Base-by-base conservation (phyloP, 2,888 invertebrate genomes). In the Glyphotaelius pellucidus region DNA sequence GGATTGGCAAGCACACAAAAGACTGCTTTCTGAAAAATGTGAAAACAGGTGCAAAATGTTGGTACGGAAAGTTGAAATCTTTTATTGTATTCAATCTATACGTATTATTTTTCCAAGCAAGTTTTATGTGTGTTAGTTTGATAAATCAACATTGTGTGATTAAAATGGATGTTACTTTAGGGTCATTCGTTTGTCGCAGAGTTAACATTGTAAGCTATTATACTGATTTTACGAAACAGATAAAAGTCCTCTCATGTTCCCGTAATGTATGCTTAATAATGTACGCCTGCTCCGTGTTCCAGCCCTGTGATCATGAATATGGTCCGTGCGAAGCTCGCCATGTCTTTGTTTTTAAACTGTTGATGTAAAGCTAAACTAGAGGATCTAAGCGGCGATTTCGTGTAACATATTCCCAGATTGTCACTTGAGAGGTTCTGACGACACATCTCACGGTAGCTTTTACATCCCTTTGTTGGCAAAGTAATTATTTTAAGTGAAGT, bases 401-500 rank as follows among this genome's bases (percentile, higher is more conserved):
- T 30, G 4, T 38, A 32, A 83, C 83, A 83, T 83, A 83, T 83
- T 83, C 90, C 90, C 90, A 85, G 90, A 90, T 90, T 90, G 90
- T 90, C 90, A 90, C 90, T 90, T 84, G 84, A 85, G 85, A 90
- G 52, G 67, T 67, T 67, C 90, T 90, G 85, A 79, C 79, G 90
- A 79, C 52, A 35, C 84, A 85, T 90, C 81, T 83, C 90, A 38
- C 84, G 85, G 67, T 47, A 85, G 90, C 32, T 90, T 79, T 90
- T 67, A 52, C 84, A 67, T 89, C 91, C 84, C 83, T 91, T 89
- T 91, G 91, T 91, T 91, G 89, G 84, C 83, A 52, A 84, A 89
- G 89, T 91, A 91, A 91, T 91, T 91, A 91, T 91, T 91, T 91
- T 89, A 89, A 91, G 91, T 89, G 91, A 89, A 84, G 91, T 89